Percentiles rank a stretch among this genome's conserved stretches.
phyloP scores from a whole-genome alignment of 2,888 invertebrate species.

The Apodemia duryi region DNA sequence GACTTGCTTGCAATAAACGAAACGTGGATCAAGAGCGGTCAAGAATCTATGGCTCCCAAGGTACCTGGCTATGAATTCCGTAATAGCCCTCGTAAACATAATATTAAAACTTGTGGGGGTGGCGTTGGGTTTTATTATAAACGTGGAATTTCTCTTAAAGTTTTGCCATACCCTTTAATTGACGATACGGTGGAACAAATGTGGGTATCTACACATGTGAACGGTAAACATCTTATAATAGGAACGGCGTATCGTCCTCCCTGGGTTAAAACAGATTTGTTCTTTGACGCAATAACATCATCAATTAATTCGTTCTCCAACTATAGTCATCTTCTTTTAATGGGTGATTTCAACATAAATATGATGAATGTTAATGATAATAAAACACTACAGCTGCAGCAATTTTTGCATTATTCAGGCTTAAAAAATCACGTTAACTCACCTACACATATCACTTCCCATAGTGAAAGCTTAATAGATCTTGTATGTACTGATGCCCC shows the following conservation, averaged over 20 bases:
- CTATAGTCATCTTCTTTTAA: background rate
- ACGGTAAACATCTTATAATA: background rate
- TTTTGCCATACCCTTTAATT: background rate
- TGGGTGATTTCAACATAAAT: background rate
- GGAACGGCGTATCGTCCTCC: background rate
- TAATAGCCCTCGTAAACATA: background rate
- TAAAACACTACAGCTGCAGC: background rate
- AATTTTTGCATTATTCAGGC: background rate
- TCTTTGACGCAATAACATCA: background rate
- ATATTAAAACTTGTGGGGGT: background rate
- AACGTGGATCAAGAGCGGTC: background rate
- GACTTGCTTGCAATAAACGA: background rate
- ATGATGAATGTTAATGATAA: background rate
- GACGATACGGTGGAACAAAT: background rate
- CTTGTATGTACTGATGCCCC: background rate
- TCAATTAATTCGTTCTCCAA: background rate
- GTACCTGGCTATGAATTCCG: conserved; percentile 5
- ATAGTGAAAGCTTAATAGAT: background rate
- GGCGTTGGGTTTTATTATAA: conserved; percentile 10
- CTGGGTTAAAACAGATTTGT: background rate
- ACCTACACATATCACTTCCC: background rate
- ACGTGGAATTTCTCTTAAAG: background rate
- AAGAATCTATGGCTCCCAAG: background rate
- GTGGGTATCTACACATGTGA: background rate
- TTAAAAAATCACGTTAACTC: background rate